These are phyloP conservation scores for Cecropterus lyciades DNA, from an alignment of 1,140 invertebrate genomes.

Conservation along the genomic window DNA sequence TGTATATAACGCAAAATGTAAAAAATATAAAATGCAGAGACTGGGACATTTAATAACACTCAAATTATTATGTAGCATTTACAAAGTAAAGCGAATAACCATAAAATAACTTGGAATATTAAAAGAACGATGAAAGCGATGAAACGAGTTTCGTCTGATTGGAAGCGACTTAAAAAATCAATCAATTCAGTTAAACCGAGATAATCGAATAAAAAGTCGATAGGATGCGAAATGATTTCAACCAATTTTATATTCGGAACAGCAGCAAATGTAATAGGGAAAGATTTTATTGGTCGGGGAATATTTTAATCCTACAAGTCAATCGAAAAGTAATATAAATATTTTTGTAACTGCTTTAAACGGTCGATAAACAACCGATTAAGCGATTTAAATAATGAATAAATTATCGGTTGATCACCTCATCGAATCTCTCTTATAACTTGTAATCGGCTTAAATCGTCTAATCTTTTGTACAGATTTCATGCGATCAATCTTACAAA, in stretches of 20 bases:
- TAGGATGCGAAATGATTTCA: slow-evolving; percentile 34
- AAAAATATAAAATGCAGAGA: background rate
- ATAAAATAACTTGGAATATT: slow-evolving; percentile 27
- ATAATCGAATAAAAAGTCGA: slow-evolving; percentile 35
- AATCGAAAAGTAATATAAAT: slow-evolving; percentile 23
- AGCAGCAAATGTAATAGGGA: slow-evolving; percentile 25
- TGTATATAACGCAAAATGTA: background rate
- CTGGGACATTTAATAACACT: background rate
- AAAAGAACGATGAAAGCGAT: slow-evolving; percentile 19
- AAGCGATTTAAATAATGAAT: slow-evolving; percentile 34
- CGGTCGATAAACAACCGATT: slow-evolving; percentile 32
- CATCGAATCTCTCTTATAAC: slow-evolving; percentile 21
- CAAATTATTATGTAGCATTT: background rate
- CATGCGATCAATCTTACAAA: slow-evolving; percentile 30
- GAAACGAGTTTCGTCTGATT: slow-evolving; percentile 29
- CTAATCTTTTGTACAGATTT: slow-evolving; percentile 36
- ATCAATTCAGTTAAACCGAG: slow-evolving; percentile 32
- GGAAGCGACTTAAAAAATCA: slow-evolving; percentile 34
- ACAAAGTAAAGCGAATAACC: slow-evolving; percentile 11
- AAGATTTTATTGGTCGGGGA: slow-evolving; percentile 19
- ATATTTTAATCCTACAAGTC: slow-evolving; percentile 19
- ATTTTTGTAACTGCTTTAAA: slow-evolving; percentile 9
- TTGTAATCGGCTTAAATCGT: slow-evolving; percentile 38
- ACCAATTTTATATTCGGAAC: slow-evolving; percentile 35
- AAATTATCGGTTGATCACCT: slow-evolving; percentile 35